These are phyloP conservation scores for Drosophila lini DNA, from an alignment of 1,140 invertebrate genomes.

Conservation along the genomic window DNA sequence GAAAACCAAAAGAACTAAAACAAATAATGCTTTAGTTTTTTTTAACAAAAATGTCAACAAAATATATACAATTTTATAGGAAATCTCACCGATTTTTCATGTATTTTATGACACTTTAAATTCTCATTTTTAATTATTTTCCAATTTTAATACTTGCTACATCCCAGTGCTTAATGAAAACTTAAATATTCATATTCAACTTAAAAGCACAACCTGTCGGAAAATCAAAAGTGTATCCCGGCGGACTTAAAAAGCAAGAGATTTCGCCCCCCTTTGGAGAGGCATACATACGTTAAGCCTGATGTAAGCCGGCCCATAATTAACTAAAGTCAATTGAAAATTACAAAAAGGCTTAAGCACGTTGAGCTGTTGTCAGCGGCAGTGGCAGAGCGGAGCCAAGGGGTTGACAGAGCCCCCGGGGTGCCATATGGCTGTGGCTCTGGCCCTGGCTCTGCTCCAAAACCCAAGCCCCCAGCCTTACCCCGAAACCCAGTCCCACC, in stretches of 20 bases:
- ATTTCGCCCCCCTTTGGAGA: neutral
- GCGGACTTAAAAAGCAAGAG: constrained; percentile 10
- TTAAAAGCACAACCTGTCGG: constrained; percentile 14
- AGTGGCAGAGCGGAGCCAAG: constrained; percentile 19
- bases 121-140: neutral
- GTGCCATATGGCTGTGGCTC: constrained; percentile 43
- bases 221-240: constrained; percentile 32
- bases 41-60: neutral
- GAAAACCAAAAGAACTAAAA: no score
- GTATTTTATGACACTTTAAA: neutral
- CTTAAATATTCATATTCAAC: constrained; percentile 8
- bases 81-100: neutral
- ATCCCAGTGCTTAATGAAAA: neutral
- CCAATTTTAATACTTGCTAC: neutral
- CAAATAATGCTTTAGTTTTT: no score
- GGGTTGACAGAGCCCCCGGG: constrained; percentile 27
- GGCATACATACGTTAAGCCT: constrained; percentile 31
- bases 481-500: neutral
- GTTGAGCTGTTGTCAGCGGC: constrained; percentile 46
- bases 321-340: constrained; percentile 81
- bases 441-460: constrained; percentile 22
- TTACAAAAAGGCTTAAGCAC: constrained; percentile 63
- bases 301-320: constrained; percentile 54
- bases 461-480: neutral
- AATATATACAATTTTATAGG: neutral